Conservation (phyloP, 2,113 vertebrate genomes). For the Hippocampus zosterae region DNA sequence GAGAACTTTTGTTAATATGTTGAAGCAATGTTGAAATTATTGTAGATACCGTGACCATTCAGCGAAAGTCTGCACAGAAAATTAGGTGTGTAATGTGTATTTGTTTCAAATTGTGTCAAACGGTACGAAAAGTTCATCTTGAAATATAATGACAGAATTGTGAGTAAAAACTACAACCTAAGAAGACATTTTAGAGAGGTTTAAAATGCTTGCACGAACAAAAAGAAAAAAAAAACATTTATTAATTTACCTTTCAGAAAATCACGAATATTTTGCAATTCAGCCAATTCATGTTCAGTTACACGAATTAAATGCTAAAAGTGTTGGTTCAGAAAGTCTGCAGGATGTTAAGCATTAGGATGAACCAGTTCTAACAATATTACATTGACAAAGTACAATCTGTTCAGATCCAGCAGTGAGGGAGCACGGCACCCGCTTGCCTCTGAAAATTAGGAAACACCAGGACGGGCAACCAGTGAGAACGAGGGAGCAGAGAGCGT, state of each 20-base stretch:
- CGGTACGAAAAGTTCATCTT: not conserved
- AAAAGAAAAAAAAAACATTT: too few relatives aligned
- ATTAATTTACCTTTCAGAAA: too few relatives aligned
- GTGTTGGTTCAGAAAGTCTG: slow-evolving; percentile 21
- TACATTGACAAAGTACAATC: slow-evolving; percentile 50
- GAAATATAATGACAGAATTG: not conserved
- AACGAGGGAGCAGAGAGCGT: slow-evolving; percentile 30
- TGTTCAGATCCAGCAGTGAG: slow-evolving; percentile 31
- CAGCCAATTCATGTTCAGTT: not conserved
- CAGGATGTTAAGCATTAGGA: slow-evolving; percentile 15
- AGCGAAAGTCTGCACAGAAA: not conserved
- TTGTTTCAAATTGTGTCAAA: not conserved
- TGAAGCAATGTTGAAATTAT: too few relatives aligned
- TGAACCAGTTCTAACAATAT: slow-evolving; percentile 42
- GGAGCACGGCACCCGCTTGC: slow-evolving; percentile 28
- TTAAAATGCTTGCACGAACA: too few relatives aligned
- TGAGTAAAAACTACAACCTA: too few relatives aligned
- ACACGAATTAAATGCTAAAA: not conserved
- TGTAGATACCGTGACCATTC: not conserved
- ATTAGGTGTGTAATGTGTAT: not conserved
- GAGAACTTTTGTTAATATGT: too few relatives aligned
- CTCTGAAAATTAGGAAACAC: slow-evolving; percentile 43
- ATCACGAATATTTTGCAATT: too few relatives aligned
- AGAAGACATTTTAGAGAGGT: too few relatives aligned
- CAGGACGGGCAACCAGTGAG: slow-evolving; percentile 29